Evolutionary conservation across 2,113 vertebrate genomes (phyloP).

Genomic region (Elephantulus edwardii): DNA sequence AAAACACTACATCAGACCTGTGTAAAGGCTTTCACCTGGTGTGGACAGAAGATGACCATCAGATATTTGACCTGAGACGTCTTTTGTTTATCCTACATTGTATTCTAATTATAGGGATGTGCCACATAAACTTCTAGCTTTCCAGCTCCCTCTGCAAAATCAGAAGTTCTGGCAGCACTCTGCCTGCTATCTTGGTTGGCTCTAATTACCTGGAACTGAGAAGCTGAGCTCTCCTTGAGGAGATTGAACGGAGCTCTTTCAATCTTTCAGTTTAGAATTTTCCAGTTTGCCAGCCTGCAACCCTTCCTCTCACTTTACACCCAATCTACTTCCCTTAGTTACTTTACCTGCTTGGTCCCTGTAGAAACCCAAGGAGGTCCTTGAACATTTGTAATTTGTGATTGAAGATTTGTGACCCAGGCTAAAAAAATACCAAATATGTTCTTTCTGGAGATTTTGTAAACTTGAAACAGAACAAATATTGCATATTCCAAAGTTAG

Average conservation of each 20-base stretch:
- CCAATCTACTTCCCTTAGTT: not conserved
- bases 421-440: no score
- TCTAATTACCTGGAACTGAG: not conserved
- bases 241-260: no score
- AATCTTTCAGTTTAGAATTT: no score
- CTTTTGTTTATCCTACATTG: not conserved
- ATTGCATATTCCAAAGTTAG: not conserved
- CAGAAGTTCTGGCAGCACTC: not conserved
- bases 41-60: not conserved
- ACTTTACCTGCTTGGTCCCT: not conserved
- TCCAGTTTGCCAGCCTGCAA: not conserved
- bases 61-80: not conserved
- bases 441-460: not conserved
- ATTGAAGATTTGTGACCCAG: conserved; percentile 14
- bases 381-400: conserved; percentile 4
- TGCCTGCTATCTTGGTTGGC: not conserved
- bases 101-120: not conserved
- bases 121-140: not conserved
- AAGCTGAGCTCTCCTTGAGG: not conserved
- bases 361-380: no score
- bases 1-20: not conserved
- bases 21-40: not conserved
- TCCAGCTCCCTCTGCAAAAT: not conserved
- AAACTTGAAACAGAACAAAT: not conserved
- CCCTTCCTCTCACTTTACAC: not conserved